Base-by-base conservation (phyloP, 2,113 vertebrate genomes). In the Carassius gibelio region DNA sequence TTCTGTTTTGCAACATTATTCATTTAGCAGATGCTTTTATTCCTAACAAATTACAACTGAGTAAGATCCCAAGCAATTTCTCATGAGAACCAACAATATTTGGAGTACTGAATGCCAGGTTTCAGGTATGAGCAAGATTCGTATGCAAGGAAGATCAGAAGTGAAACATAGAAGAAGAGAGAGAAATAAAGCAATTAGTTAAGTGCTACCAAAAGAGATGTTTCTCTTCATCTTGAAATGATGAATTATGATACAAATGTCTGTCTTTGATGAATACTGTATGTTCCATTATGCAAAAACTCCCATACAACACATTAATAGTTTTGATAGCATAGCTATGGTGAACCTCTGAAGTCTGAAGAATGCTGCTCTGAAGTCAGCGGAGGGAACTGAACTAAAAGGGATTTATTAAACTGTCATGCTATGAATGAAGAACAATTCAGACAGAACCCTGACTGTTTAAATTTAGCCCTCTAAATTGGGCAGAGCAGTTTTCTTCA, bases 381-480 rank as follows among this genome's bases (percentile, higher is more conserved):
- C 8, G n/a, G 30, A 68, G 59, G n/a, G 48, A 62, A 82, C 19
- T 38, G 62, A 85, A 85, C 79, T 82, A 85, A 88, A 77, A 30
- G 23, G 83, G 83, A 78, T 85, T 79, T 88, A 88, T 88, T 88
- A 82, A 88, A 85, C 83, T 85, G 87, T 88, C 87, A 88, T 42
- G 81, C n/a, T 42, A 34, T 75, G 84, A 85, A 85, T 85, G 80
- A 82, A 50, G 59, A 83, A 88, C 87, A 85, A 88, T 82, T 57
- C 72, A 36, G 78, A 42, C 19, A 77, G 61, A 74, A 72, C 83
- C 50, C n/a, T 82, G 71, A 55, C 64, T 72, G 84, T 82, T 85
- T 88, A 88, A 83, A 77, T 85, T 83, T 82, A 78, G 74, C 78
- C 71, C 82, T 45, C 48, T 69, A 81, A 84, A 81, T 59, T 64